Evolutionary conservation across 2,888 invertebrate genomes (phyloP).

Genomic region (Hypena proboscidalis): DNA sequence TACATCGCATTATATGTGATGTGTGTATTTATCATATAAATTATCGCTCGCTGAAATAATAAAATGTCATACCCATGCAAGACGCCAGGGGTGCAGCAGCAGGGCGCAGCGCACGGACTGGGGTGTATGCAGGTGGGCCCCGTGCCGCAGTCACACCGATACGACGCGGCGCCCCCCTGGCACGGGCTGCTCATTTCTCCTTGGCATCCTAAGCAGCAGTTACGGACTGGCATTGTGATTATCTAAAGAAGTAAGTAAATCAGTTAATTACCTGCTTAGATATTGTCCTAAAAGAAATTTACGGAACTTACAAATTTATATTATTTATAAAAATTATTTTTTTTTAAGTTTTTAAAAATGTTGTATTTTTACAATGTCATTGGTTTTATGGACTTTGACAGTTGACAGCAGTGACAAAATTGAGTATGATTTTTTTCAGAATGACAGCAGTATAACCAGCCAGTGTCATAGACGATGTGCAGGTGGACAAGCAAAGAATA

Average conservation of each 20-base stretch:
- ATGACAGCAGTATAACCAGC: slow-evolving; percentile 1
- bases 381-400: no score
- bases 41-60: no score
- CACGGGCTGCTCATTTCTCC: slow-evolving; percentile 66
- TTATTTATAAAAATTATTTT: slow-evolving; percentile 10
- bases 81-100: slow-evolving; percentile 59
- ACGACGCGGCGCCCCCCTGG: slow-evolving; percentile 45
- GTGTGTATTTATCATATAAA: no score
- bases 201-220: slow-evolving; percentile 73
- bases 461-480: no score
- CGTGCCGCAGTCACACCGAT: slow-evolving; percentile 48
- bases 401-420: not conserved
- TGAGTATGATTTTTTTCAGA: slow-evolving; percentile 4
- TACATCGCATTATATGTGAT: no score
- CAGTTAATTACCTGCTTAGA: no score
- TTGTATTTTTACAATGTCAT: no score
- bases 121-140: slow-evolving; percentile 69
- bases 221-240: slow-evolving; percentile 71
- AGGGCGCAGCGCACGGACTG: slow-evolving; percentile 55
- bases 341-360: slow-evolving; percentile 13
- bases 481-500: not conserved
- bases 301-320: slow-evolving; percentile 21
- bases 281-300: no score
- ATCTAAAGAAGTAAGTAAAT: slow-evolving; percentile 13
- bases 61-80: slow-evolving; percentile 63